Conservation (phyloP, 2,113 vertebrate genomes). For the Astatotilapia flaviijosephi region DNA sequence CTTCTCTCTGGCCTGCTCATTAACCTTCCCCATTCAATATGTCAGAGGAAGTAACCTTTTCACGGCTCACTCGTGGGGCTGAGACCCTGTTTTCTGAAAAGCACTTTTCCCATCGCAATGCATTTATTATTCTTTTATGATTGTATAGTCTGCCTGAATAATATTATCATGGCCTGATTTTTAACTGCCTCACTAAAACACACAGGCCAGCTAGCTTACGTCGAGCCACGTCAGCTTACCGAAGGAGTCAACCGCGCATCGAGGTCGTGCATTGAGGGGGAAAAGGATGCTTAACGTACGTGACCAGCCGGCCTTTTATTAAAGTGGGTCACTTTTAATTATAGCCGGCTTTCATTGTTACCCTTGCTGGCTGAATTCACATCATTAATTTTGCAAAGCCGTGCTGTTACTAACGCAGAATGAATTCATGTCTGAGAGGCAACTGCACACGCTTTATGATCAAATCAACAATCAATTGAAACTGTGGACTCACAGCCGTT, state of each 20-base stretch:
- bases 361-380: not conserved
- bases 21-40: slow-evolving; percentile 57
- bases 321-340: slow-evolving; percentile 6
- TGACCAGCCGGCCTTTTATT: slow-evolving; percentile 1
- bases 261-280: not conserved
- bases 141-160: not conserved
- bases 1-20: slow-evolving; percentile 44
- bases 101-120: not conserved
- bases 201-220: slow-evolving; percentile 2
- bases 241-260: not conserved
- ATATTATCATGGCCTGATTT: slow-evolving; percentile 25
- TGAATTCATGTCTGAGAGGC: not conserved
- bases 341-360: not conserved
- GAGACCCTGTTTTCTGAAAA: slow-evolving; percentile 13
- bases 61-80: slow-evolving; percentile 31
- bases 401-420: not conserved
- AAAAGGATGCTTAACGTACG: not conserved
- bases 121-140: slow-evolving; percentile 12
- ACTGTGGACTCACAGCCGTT: not conserved
- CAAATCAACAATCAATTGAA: slow-evolving; percentile 33
- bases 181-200: slow-evolving; percentile 34
- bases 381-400: not conserved
- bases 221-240: not conserved
- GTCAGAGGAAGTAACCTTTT: slow-evolving; percentile 59
- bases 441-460: slow-evolving; percentile 10